phyloP scores from a whole-genome alignment of 1,140 invertebrate genomes.

The Telenomus remus region DNA sequence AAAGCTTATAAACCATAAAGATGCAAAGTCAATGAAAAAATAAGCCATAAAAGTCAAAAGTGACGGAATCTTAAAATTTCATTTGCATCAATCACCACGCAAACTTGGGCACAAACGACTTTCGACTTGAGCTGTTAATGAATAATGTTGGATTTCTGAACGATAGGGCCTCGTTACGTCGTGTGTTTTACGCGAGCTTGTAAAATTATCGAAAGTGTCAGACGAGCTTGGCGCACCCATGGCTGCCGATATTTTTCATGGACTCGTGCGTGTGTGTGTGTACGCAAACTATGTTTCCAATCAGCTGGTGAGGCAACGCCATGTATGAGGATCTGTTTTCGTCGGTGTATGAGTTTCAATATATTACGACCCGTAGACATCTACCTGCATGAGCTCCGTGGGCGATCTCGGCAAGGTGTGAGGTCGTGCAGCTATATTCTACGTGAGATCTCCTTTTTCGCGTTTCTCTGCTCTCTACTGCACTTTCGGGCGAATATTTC shows the following conservation, averaged over 20 bases:
- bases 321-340: constrained; percentile 36
- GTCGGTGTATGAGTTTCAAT: constrained; percentile 49
- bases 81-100: constrained; percentile 36
- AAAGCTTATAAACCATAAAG: no score
- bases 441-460: constrained; percentile 54
- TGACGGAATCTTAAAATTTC: constrained; percentile 20
- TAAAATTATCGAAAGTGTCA: constrained; percentile 38
- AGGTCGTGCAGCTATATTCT: constrained; percentile 44
- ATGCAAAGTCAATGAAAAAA: constrained; percentile 17
- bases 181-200: constrained; percentile 43
- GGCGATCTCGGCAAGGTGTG: constrained; percentile 52
- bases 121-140: constrained; percentile 30
- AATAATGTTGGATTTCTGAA: constrained; percentile 32
- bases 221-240: constrained; percentile 25
- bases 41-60: constrained; percentile 21
- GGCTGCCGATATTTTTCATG: constrained; percentile 38
- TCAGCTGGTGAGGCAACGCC: constrained; percentile 34
- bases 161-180: constrained; percentile 40
- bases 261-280: not conserved
- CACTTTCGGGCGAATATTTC: constrained; percentile 46
- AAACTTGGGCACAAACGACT: constrained; percentile 31
- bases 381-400: constrained; percentile 49
- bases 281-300: constrained; percentile 25
- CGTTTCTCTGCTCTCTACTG: constrained; percentile 32
- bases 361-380: constrained; percentile 52